Evolutionary conservation across 2,113 vertebrate genomes (phyloP).

Genomic region (Jaculus jaculus): DNA sequence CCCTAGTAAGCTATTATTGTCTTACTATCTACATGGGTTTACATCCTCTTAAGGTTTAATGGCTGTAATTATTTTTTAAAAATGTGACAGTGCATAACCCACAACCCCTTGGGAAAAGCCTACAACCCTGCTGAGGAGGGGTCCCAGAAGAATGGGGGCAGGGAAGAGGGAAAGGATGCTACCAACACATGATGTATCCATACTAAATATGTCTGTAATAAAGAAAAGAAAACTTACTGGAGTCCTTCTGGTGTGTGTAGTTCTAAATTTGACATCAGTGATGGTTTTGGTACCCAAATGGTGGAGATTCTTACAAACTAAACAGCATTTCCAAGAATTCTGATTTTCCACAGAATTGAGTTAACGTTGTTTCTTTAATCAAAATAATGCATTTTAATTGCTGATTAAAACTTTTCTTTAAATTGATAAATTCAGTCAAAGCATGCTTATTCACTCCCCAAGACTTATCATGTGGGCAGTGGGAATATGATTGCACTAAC

Average conservation of each 20-base stretch:
- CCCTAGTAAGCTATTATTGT: not conserved
- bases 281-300: not conserved
- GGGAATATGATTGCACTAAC: not conserved
- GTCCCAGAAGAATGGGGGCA: too few species aligned
- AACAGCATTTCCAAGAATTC: not conserved
- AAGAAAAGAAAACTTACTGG: not conserved
- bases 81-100: too few species aligned
- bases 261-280: constrained; percentile 23
- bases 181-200: too few species aligned
- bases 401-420: not conserved
- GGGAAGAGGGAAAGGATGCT: too few species aligned
- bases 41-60: too few species aligned
- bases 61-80: too few species aligned
- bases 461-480: not conserved
- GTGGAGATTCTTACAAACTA: not conserved
- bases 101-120: too few species aligned
- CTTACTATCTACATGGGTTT: not conserved
- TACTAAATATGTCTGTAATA: too few species aligned
- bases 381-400: constrained; percentile 32
- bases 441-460: not conserved
- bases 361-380: constrained; percentile 33
- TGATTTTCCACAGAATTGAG: not conserved
- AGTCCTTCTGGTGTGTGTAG: not conserved
- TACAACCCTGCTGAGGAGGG: too few species aligned
- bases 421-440: constrained; percentile 23